phyloP scores from a whole-genome alignment of 2,113 vertebrate genomes.

The Ariopsis seemanni region DNA sequence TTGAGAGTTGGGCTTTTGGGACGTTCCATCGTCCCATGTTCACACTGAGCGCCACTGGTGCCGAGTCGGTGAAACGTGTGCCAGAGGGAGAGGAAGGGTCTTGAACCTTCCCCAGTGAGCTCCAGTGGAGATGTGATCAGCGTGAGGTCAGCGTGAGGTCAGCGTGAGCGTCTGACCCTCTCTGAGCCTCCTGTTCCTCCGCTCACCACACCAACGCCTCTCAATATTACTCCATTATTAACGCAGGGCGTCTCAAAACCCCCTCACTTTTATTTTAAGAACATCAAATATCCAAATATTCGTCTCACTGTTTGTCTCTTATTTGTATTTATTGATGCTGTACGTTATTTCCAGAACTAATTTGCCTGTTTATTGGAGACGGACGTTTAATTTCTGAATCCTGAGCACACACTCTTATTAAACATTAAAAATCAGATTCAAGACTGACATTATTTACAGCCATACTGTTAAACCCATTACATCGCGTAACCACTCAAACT shows the following conservation, averaged over 20 bases:
- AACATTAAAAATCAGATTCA: neutral
- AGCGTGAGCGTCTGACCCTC: neutral
- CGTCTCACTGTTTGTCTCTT: neutral
- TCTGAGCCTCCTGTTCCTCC: conserved; percentile 15
- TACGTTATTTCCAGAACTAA: no score
- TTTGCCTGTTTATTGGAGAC: neutral
- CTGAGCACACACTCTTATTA: neutral
- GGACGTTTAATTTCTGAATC: no score
- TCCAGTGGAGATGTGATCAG: neutral
- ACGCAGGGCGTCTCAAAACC: neutral
- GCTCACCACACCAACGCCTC: neutral
- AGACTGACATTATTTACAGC: no score
- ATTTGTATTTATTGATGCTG: neutral
- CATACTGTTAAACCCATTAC: neutral
- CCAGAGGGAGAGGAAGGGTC: neutral
- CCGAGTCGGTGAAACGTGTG: neutral
- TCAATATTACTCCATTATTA: conserved; percentile 17
- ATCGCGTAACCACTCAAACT: neutral
- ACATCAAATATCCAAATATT: neutral
- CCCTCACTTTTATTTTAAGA: neutral
- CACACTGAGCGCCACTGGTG: neutral
- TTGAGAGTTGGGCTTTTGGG: neutral
- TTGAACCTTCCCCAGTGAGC: neutral
- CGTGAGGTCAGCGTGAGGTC: neutral
- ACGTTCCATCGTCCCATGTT: neutral